Evolutionary conservation across 2,888 invertebrate species (phyloP).

Genomic region (Trilocha varians): DNA sequence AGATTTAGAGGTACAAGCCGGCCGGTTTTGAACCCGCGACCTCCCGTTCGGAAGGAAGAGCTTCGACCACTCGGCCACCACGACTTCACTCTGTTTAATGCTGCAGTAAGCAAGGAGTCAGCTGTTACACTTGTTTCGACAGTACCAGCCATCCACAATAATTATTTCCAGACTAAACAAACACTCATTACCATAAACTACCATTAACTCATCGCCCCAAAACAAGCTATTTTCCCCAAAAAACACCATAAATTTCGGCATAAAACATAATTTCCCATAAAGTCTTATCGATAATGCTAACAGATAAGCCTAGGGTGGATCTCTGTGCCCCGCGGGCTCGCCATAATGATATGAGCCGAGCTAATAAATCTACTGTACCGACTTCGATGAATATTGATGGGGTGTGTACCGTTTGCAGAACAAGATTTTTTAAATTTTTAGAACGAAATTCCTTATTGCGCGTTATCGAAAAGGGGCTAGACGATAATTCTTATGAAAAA

Average conservation of each 20-base stretch:
- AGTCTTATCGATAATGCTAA: neutral
- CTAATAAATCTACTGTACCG: constrained; percentile 45
- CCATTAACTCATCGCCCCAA: neutral
- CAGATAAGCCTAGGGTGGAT: neutral
- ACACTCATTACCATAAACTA: neutral
- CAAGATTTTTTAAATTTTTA: neutral
- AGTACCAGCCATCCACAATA: no score
- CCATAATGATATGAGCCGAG: constrained; percentile 34
- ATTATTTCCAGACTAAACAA: no score
- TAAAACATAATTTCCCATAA: neutral
- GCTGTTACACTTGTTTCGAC: no score
- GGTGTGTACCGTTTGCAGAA: constrained; percentile 6
- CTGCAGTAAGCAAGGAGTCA: no score
- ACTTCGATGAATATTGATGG: constrained; percentile 56
- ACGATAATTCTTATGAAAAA: no score
- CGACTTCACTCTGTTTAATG: no score
- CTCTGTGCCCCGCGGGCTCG: neutral
- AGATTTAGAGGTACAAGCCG: no score
- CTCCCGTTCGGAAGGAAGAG: no score
- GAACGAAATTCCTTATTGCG: no score
- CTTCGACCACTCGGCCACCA: no score
- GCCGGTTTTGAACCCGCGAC: no score
- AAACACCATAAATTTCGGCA: neutral
- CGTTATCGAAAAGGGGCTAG: no score
- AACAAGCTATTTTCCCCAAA: neutral